phyloP scores from a whole-genome alignment of 2,888 invertebrate genomes.

The Drosophila borealis region DNA sequence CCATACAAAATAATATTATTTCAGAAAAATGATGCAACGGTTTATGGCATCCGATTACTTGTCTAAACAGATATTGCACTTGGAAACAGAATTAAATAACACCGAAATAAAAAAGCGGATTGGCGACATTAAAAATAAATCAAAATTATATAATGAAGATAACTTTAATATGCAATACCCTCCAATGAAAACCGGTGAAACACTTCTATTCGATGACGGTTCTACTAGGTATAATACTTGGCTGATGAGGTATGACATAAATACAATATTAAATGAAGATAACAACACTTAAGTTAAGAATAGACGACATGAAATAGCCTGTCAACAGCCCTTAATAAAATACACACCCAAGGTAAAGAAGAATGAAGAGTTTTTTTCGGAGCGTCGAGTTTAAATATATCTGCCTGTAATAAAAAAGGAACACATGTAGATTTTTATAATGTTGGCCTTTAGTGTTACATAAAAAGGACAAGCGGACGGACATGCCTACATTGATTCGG shows the following conservation, averaged over 20 bases:
- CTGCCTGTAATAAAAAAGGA: too few relatives aligned
- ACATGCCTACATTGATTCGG: too few relatives aligned
- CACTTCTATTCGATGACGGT: constrained; percentile 39
- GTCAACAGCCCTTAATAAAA: accelerated
- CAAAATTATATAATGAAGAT: not conserved
- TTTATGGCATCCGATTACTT: constrained; percentile 55
- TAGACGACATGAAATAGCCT: too few relatives aligned
- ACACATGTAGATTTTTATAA: too few relatives aligned
- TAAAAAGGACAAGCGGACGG: too few relatives aligned
- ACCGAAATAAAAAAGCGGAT: constrained; percentile 34
- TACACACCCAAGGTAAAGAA: too few relatives aligned
- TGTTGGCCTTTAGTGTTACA: too few relatives aligned
- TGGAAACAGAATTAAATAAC: not conserved
- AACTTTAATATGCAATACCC: not conserved
- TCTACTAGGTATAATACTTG: constrained; percentile 34
- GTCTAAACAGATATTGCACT: constrained; percentile 40
- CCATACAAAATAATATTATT: not conserved
- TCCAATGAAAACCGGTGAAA: constrained; percentile 1
- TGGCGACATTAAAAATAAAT: constrained; percentile 32
- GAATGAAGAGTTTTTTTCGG: too few relatives aligned
- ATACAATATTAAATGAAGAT: too few relatives aligned
- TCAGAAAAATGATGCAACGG: constrained; percentile 57
- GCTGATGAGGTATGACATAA: constrained; percentile 22
- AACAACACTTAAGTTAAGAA: too few relatives aligned
- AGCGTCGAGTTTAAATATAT: too few relatives aligned